Base-by-base conservation (phyloP, 2,113 vertebrate species). In the Hylia prasina region DNA sequence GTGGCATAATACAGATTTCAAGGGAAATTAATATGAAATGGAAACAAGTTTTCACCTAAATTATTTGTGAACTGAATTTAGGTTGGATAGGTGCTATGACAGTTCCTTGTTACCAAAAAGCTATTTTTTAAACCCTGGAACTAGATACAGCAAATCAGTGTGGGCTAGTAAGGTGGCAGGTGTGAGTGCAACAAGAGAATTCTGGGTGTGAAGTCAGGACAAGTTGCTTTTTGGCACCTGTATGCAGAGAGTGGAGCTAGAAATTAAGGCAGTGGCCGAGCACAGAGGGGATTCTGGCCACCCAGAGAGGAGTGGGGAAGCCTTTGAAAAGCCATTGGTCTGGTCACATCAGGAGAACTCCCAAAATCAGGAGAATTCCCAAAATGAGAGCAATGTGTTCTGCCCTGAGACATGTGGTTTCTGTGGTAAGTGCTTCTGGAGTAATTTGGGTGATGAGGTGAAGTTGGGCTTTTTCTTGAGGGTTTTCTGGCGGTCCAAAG, bases 111-210 rank as follows among this genome's bases (percentile, higher is more conserved):
- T 64, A 63, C 5, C 8, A 79, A 60, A 68, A 91, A 79, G 8
- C 24, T 48, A 1, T 17, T 42, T 91, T 89, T 89, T 73, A 64
- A 73, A 71, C 13, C 45, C 35, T 8, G 5, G 2, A 28, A 5
- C 53, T 40, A 63, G 63, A 39, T 5, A 44, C 15, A 61, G 56
- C n/a, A 63, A 47, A 64, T 48, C 15, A 17, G 40, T 70, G 33
- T 4, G 17, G n/a, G 20, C 12, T n/a, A 31, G 45, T 31, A 66
- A 70, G 47, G 47, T 1, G 2, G 13, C 33, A 56, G 37, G 13
- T 1, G 0, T 30, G 22, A 75, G 21, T 3, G 0, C 7, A 64
- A 4, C 11, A 50, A 14, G 14, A 42, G 39, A 47, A 17, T 24
- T 73, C 31, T 1, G 7, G 30, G 31, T 61, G 51, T 58, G 35